A percentile compares a stretch with the other conserved stretches of the same genome.
Conservation (phyloP, 2,113 vertebrate species). For the Muscicapa adusta region DNA sequence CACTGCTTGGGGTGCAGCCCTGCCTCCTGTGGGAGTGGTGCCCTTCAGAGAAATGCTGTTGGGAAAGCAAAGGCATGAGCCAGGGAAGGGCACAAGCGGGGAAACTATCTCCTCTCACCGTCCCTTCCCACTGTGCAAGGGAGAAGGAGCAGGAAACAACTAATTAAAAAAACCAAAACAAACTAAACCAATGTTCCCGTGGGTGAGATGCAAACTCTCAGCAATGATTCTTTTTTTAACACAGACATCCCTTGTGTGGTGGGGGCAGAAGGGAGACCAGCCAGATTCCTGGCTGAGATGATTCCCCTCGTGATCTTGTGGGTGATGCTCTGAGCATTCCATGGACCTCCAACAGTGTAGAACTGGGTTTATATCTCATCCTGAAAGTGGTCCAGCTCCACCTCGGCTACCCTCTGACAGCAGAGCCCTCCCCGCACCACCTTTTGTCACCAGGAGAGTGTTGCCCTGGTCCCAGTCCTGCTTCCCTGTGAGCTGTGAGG, state of each 20-base stretch:
- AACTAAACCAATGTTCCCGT: fast-evolving
- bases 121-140: background rate
- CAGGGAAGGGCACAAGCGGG: background rate
- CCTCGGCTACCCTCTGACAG: background rate
- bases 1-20: background rate
- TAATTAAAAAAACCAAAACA: too few relatives aligned
- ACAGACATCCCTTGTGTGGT: fast-evolving
- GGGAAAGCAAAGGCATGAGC: background rate
- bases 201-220: background rate
- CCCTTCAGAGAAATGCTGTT: background rate
- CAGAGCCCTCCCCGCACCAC: background rate
- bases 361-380: background rate
- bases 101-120: background rate
- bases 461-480: background rate
- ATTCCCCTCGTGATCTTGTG: background rate
- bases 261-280: background rate
- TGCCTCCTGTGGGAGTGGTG: fast-evolving
- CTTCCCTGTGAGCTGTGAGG: background rate
- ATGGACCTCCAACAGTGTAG: background rate
- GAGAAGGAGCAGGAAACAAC: background rate
- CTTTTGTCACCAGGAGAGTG: fast-evolving
- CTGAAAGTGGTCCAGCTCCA: background rate
- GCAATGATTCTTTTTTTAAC: background rate
- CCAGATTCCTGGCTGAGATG: background rate
- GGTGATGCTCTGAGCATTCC: background rate